Evolutionary conservation across 2,888 invertebrate genomes (phyloP), one percentile per base, ranked within the genome.

Genomic region (Tetranychus truncatus): DNA sequence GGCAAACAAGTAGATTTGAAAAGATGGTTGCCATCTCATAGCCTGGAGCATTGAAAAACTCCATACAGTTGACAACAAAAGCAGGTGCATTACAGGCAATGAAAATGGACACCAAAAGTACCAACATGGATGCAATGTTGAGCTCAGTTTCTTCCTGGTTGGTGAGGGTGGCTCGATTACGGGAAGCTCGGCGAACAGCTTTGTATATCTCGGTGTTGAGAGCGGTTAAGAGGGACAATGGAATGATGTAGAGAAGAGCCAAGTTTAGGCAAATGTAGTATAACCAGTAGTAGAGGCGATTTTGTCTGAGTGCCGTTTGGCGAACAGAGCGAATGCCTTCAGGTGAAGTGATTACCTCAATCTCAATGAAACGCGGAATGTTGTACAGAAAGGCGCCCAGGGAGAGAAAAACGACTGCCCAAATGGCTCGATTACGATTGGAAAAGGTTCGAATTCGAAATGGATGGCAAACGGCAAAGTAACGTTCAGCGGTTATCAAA

Each of bases 241-340:
- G 97, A 80, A 96, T 87, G 80, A 93, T 88, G 83, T 95, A 95
- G 87, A 95, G 92, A 80, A 95, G 89, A 78, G 95, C 87, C 80
- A 96, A 87, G 84, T 96, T 95, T 84, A 94, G 86, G 91, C 95
- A 95, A 82, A 93, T 90, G 78, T 94, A 91, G 84, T 96, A 97
- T 69, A 95, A 86, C 66, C 88, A 80, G 74, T 80, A 87, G 84
- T 95, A 95, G 1, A 87, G 83, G 44, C 86, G 84, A 82, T 91
- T 88, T 77, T 86, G 86, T 77, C 92, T 87, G 78, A 91, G 82
- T 21, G 84, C 83, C 75, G 91, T 88, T 11, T 89, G 88, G 18
- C 84, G 84, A 11, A 80, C 79, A 34, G 79, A 79, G 66, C n/a
- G 21, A 15, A 9, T 55, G 11, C 45, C 72, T 5, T 45, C 34